Conservation (phyloP, 2,113 vertebrate species). For the Oncorhynchus kisutch region DNA sequence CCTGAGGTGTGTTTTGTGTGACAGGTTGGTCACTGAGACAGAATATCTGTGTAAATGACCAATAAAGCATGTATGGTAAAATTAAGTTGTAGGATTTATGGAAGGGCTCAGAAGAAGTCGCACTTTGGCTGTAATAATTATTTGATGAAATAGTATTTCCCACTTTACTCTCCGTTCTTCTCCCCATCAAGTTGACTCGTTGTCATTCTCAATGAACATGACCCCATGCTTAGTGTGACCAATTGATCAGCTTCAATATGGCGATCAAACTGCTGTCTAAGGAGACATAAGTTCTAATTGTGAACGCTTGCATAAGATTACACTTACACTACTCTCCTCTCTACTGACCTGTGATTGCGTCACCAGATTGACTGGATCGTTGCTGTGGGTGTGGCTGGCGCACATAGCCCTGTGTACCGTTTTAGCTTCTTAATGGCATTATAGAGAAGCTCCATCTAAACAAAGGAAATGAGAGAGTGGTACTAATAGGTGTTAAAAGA, state of each 20-base stretch:
- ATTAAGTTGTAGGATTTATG: slow-evolving; percentile 35
- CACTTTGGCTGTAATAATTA: slow-evolving; percentile 25
- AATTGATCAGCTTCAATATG: neutral
- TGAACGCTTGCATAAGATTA: neutral
- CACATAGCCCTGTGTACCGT: too few relatives aligned
- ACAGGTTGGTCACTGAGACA: too few relatives aligned
- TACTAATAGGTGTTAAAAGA: neutral
- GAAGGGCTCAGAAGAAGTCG: slow-evolving; percentile 1
- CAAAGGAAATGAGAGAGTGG: neutral
- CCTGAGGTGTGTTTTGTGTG: too few relatives aligned
- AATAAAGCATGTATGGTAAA: neutral
- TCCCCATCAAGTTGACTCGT: slow-evolving; percentile 23
- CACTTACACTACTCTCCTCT: neutral
- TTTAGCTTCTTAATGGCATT: neutral
- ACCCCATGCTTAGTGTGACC: neutral
- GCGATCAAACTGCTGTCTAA: slow-evolving; percentile 1
- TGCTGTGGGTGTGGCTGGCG: neutral
- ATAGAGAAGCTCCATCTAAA: neutral
- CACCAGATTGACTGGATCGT: neutral
- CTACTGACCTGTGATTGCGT: neutral
- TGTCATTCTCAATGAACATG: slow-evolving; percentile 11
- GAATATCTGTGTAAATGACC: too few relatives aligned
- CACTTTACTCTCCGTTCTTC: neutral
- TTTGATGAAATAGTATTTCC: slow-evolving; percentile 31
- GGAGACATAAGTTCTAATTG: neutral